These are phyloP conservation scores for Ceratotherium simum DNA, from an alignment of 2,113 vertebrate species.

Conservation along the genomic window DNA sequence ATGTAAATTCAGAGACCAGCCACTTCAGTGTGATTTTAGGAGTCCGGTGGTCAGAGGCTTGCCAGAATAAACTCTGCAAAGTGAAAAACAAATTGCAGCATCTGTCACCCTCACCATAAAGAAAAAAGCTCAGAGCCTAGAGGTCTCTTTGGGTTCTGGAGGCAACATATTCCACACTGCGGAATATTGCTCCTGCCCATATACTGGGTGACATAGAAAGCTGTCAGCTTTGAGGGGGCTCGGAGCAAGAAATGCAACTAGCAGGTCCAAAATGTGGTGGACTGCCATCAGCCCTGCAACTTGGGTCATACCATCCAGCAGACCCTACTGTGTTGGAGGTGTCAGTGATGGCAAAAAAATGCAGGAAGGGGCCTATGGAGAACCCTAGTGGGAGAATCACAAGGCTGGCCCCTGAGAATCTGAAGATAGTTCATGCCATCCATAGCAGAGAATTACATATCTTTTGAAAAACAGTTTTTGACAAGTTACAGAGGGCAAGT, in stretches of 20 bases:
- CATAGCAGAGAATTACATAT: background rate
- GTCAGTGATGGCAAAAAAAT: background rate
- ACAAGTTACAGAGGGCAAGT: background rate
- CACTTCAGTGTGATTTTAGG: background rate
- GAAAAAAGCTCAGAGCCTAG: background rate
- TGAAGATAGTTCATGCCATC: background rate
- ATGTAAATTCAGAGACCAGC: background rate
- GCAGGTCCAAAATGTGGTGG: background rate
- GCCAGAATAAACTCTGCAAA: background rate
- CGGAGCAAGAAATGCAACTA: background rate
- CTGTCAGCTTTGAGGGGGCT: background rate
- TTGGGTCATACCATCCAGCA: background rate
- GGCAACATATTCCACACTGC: background rate
- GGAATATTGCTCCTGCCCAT: background rate
- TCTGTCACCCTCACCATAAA: background rate
- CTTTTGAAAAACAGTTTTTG: constrained; percentile 32
- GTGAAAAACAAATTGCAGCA: background rate
- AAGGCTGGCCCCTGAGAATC: background rate
- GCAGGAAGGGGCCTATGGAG: background rate
- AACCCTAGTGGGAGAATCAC: background rate
- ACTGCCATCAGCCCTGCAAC: background rate
- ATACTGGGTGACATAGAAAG: background rate
- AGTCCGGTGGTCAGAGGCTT: background rate
- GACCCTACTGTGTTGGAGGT: background rate
- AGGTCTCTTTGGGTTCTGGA: background rate